phyloP scores from a whole-genome alignment of 2,888 invertebrate genomes.

The Polydrusus pterygomalis region DNA sequence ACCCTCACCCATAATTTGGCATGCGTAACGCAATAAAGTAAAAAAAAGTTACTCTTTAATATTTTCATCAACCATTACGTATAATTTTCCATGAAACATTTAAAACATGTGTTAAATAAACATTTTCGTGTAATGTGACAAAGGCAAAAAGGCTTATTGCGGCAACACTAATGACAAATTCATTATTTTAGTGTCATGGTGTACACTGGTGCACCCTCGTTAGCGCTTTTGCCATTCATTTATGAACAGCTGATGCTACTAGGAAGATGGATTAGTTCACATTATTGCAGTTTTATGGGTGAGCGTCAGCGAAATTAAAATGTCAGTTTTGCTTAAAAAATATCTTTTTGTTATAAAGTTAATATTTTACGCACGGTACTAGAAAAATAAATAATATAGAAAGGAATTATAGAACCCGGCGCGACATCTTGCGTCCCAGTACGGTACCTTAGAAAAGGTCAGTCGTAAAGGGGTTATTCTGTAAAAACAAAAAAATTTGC shows the following conservation, averaged over 20 bases:
- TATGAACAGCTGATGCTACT: slow-evolving; percentile 7
- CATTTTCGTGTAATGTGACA: neutral
- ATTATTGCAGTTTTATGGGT: slow-evolving; percentile 11
- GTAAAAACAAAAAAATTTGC: too few species aligned
- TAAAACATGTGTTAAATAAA: slow-evolving; percentile 18
- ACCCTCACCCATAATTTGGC: too few species aligned
- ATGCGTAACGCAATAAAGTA: too few species aligned
- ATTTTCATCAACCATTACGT: neutral
- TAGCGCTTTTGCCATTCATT: slow-evolving; percentile 19
- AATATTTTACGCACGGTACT: too few species aligned
- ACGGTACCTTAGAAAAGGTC: too few species aligned
- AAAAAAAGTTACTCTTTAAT: neutral
- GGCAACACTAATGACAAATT: slow-evolving; percentile 15
- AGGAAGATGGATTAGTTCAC: slow-evolving; percentile 3
- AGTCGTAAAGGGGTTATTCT: too few species aligned
- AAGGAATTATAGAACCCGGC: too few species aligned
- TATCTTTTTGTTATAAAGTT: too few species aligned
- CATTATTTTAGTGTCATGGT: slow-evolving; percentile 10
- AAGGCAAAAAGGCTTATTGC: slow-evolving; percentile 4
- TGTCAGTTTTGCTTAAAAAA: neutral
- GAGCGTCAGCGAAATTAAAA: too few species aligned
- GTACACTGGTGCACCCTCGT: slow-evolving; percentile 14
- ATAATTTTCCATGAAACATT: neutral
- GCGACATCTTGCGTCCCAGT: too few species aligned
- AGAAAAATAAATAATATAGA: too few species aligned